Base-by-base conservation (phyloP, 2,888 invertebrate genomes). In the Drosophila algonquin region DNA sequence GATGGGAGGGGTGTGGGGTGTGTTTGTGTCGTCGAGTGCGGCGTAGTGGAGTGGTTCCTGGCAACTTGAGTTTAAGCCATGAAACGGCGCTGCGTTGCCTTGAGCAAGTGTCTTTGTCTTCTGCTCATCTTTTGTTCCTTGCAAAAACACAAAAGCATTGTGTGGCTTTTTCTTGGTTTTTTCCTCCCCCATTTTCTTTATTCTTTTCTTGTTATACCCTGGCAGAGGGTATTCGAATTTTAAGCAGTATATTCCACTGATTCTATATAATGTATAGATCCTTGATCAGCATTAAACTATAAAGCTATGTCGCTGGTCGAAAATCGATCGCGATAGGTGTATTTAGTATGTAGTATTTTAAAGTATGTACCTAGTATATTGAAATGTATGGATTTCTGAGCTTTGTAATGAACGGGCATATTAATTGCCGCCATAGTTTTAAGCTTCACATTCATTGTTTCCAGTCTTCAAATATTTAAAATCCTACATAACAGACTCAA, bases 61-160 rank as follows among this genome's bases (percentile, higher is more conserved):
- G 64, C 58, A 54, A 72, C 84, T 78, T 60, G 73, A 83, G 72
- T 55, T 82, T 77, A 79, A 75, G 85, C 77, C 68, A 59, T 68
- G 68, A 69, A 69, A 59, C 68, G 68, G 69, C 55, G 63, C 24
- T 18, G 12, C 44, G 60, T 81, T 63, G 83, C 87, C 83, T 81
- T 80, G 82, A 85, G 87, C 71, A 76, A 74, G 79, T 59, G 87
- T 77, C 79, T 80, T 85, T 86, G 83, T 85, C 88, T 86, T 81
- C 79, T 73, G 61, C 57, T 79, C 87, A 78, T 84, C 87, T 78
- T 80, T 85, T 85, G 88, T 85, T 88, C 83, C 76, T 71, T 64
- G 53, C 47, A 53, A 24, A 64, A 51, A 63, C 61, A 65, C 70
- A 73, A 70, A 69, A 63, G 75, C 84, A 79, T 85, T 84, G 87